These are phyloP conservation scores for Ruditapes philippinarum DNA, from an alignment of 1,140 invertebrate species.

Conservation along the genomic window DNA sequence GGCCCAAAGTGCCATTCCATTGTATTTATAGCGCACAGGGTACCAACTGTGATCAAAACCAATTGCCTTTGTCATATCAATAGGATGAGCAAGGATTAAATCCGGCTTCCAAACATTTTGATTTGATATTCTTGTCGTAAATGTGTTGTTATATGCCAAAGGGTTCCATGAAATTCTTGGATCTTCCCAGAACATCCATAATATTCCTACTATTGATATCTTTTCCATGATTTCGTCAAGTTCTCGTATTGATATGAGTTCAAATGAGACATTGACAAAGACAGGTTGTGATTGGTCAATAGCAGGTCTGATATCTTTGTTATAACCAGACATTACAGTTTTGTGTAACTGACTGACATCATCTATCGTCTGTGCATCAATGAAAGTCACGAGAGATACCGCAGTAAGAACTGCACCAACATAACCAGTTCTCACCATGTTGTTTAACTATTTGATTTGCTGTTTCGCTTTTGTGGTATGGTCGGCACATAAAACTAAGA, in stretches of 20 bases:
- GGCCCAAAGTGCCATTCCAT: conserved; percentile 39
- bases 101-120: conserved; percentile 66
- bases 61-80: conserved; percentile 42
- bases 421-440: no score
- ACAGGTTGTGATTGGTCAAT: conserved; percentile 30
- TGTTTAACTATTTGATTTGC: no score
- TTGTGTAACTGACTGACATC: not conserved
- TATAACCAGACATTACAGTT: not conserved
- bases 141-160: conserved; percentile 16
- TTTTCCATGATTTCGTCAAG: conserved; percentile 59
- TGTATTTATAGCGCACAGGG: not conserved
- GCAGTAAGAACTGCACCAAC: no score
- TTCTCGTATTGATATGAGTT: conserved; percentile 42
- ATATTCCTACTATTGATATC: conserved; percentile 35
- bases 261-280: conserved; percentile 50
- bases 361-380: not conserved
- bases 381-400: no score
- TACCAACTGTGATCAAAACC: conserved; percentile 36
- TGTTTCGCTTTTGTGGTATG: no score
- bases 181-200: conserved; percentile 52
- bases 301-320: conserved; percentile 48
- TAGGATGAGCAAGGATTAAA: conserved; percentile 37
- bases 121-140: not conserved
- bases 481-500: no score
- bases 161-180: conserved; percentile 55